A percentile compares a stretch with the other conserved stretches of the same genome.
Evolutionary conservation across 1,140 invertebrate genomes (phyloP).

Genomic region (Aphaenogaster floridana): DNA sequence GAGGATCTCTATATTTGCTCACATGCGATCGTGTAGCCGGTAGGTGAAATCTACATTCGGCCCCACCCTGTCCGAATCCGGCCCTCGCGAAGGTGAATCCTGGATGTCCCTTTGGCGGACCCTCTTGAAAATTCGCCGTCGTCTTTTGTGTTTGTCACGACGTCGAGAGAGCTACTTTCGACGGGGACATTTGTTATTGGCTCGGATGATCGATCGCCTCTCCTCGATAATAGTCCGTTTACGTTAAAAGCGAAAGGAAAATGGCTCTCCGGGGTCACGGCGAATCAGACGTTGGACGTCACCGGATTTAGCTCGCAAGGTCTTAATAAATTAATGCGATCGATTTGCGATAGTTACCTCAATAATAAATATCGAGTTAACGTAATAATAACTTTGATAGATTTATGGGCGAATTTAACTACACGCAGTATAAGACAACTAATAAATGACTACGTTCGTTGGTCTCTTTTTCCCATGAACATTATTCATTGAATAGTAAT

Average conservation of each 20-base stretch:
- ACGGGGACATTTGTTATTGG: constrained; percentile 65
- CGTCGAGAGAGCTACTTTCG: constrained; percentile 63
- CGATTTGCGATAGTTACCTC: constrained; percentile 20
- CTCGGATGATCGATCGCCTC: constrained; percentile 73
- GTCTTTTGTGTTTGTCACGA: constrained; percentile 69
- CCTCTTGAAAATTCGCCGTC: constrained; percentile 75
- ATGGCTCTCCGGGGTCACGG: constrained; percentile 43
- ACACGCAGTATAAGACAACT: neutral
- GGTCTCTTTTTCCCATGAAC: neutral
- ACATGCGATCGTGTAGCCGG: constrained; percentile 53
- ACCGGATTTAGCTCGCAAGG: constrained; percentile 25
- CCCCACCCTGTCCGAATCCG: constrained; percentile 51
- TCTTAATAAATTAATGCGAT: constrained; percentile 56
- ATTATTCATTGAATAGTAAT: neutral
- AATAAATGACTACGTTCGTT: neutral
- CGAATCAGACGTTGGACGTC: constrained; percentile 34
- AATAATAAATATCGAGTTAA: constrained; percentile 29
- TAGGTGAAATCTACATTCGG: constrained; percentile 39
- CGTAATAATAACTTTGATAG: constrained; percentile 6
- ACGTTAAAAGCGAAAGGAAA: constrained; percentile 64
- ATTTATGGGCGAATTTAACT: neutral
- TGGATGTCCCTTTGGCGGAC: constrained; percentile 53
- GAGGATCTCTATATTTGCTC: constrained; percentile 76
- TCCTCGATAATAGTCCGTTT: constrained; percentile 70
- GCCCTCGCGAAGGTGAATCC: constrained; percentile 59